Base-by-base conservation (phyloP, 2,797 vertebrate genomes). In the Chanos chanos region DNA sequence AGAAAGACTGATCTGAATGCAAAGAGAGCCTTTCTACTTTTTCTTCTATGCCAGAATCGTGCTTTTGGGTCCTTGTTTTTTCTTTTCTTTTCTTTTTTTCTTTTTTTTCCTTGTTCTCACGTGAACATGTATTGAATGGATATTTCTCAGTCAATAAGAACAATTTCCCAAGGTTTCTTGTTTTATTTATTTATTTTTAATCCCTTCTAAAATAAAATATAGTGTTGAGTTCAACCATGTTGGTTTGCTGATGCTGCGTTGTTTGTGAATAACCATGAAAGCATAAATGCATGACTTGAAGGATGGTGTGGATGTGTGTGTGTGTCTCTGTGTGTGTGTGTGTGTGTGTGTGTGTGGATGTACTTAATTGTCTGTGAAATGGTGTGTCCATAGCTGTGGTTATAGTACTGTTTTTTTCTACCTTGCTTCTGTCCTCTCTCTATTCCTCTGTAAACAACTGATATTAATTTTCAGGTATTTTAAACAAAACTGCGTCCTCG, bases 401-500 rank as follows among this genome's bases (percentile, higher is more conserved):
- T 18, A 59, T 45, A 66, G 81, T 76, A 73, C 80, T 76, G 75
- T 62, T 81, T 76, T 81, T 89, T 80, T 84, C 71, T 82, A 25
- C 18, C 59, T 24, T 73, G 83, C 72, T 74, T 81, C 76, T 66
- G 45, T 58, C 55, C 62, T 68, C 47, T 75, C 49, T 77, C 69
- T 71, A 59, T 61, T 75, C 69, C 75, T 61, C 33, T 70, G 66
- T 74, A 61, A 91, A 91, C 89, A 92, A 94, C 86, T 80, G 88
- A 88, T 93, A 89, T 93, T 91, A 90, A 91, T 91, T 93, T 94
- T 86, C 90, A 93, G 92, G 91, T 88, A 87, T 91, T 86, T 52
- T 70, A 93, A 91, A 69, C 66, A 77, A 74, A 80, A 89, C 67
- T 89, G 86, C 81, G 51, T 64, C 85, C 89, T 89, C 90, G 87